Conservation (phyloP, 1,140 invertebrate genomes). For the Nilaparvata lugens region DNA sequence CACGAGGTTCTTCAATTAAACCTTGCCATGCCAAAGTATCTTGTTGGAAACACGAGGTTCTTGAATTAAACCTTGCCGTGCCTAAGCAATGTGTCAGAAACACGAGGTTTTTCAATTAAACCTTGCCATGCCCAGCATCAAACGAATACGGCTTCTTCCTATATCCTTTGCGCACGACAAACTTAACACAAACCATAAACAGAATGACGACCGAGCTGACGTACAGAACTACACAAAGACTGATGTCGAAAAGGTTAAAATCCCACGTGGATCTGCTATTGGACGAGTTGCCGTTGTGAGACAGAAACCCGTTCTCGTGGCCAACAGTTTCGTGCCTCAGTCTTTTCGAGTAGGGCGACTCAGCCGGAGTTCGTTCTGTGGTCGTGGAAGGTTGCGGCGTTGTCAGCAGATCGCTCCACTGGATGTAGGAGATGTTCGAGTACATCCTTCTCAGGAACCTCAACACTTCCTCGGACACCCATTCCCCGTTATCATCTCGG, state of each 20-base stretch:
- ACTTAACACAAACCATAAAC: conserved; percentile 65
- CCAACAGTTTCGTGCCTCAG: conserved; percentile 22
- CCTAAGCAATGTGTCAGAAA: too few species aligned
- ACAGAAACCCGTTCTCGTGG: conserved; percentile 18
- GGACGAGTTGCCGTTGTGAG: conserved; percentile 28
- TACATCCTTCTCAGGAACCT: conserved; percentile 69
- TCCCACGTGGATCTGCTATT: conserved; percentile 37
- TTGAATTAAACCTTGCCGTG: background rate
- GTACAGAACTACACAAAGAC: conserved; percentile 65
- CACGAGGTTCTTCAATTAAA: too few species aligned
- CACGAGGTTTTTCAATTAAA: background rate
- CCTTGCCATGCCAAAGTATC: too few species aligned
- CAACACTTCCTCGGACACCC: conserved; percentile 61
- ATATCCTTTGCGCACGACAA: conserved; percentile 56
- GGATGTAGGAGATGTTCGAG: conserved; percentile 32
- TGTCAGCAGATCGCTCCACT: conserved; percentile 6
- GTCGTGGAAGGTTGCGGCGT: background rate
- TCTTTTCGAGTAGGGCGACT: conserved; percentile 17
- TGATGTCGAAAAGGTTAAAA: conserved; percentile 58
- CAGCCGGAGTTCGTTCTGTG: background rate
- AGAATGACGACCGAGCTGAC: conserved; percentile 55
- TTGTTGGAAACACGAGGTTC: too few species aligned
- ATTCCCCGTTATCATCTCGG: conserved; percentile 44
- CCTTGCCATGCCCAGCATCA: background rate
- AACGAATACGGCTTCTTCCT: conserved; percentile 52